Percentiles rank a stretch among this genome's conserved stretches.
Evolutionary conservation across 2,888 invertebrate genomes (phyloP).

Genomic region (Ctenicera cuprea): DNA sequence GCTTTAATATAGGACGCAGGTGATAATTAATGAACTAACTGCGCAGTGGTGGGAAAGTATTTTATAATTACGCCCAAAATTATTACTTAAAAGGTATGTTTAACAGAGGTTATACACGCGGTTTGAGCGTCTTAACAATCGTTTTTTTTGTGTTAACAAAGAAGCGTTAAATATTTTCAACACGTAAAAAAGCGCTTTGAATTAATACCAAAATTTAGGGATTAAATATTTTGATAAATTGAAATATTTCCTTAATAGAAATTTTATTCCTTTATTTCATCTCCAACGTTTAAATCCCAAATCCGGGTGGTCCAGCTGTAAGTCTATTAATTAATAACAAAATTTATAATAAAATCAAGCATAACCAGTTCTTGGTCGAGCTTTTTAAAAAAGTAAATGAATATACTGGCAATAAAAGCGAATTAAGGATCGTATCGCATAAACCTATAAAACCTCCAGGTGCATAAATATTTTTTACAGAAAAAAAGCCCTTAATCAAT

Average conservation of each 20-base stretch:
- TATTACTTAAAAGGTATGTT: conserved; percentile 30
- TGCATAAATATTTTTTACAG: not conserved
- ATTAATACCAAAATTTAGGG: too few species aligned
- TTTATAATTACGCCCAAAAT: conserved; percentile 37
- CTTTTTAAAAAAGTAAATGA: conserved; percentile 4
- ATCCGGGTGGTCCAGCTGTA: conserved; percentile 18
- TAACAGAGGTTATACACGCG: conserved; percentile 16
- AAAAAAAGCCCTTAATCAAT: conserved; percentile 15
- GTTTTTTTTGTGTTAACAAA: conserved; percentile 20
- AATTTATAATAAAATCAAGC: conserved; percentile 33
- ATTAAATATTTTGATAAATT: not conserved
- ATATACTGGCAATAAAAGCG: conserved; percentile 21
- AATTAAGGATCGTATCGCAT: conserved; percentile 18
- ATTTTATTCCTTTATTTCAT: too few species aligned
- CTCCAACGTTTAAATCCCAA: not conserved
- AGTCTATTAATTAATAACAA: conserved; percentile 32
- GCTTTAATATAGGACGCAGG: conserved; percentile 37
- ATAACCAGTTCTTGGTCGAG: conserved; percentile 16
- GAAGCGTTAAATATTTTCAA: too few species aligned
- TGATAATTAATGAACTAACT: conserved; percentile 44
- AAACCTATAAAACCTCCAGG: conserved; percentile 13
- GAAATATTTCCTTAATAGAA: not conserved
- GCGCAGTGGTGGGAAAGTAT: conserved; percentile 37
- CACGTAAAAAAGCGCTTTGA: conserved; percentile 14
- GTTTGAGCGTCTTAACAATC: conserved; percentile 27